Evolutionary conservation across 2,888 invertebrate species (phyloP), one percentile per base, ranked within the genome.

Genomic region (Molanna angustata): DNA sequence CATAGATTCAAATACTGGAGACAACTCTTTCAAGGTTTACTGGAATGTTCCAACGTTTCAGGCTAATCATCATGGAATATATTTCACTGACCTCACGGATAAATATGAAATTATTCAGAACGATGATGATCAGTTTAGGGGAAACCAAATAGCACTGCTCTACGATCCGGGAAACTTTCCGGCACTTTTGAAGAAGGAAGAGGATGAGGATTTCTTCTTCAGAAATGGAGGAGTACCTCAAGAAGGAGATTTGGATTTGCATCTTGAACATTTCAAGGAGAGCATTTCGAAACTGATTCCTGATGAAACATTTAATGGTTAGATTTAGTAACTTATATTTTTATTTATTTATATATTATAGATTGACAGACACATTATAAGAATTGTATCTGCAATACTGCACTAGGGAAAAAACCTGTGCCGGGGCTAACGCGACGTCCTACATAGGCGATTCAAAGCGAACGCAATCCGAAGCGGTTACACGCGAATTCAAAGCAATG

Each of bases 11-110:
- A n/a, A n/a, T n/a, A n/a, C n/a, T n/a, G n/a, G n/a, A n/a, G n/a
- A n/a, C n/a, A n/a, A n/a, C n/a, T n/a, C n/a, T 0, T 80, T 84
- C 62, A 69, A 73, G 20, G 78, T 86, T 0, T 86, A 83, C 65
- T 90, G 90, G 90, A 90, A 90, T 67, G 83, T 85, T 1, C 90
- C 90, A 0, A 85, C 86, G 0, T 84, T 83, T 64, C 85, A 86
- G 72, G 90, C 89, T 65, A 76, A 73, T 33, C 78, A 80, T 1
- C 82, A 83, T 61, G 80, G 80, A 14, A 67, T 87, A 17, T 67
- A 71, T 16, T 87, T 89, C 64, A 69, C 76, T 0, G 69, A 80
- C 48, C 67, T 86, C 0, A 70, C 73, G 1, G 66, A 76, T 14
- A 76, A 78, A 49, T 89, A 74, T 65, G 81, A 82, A 0, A 84